A percentile compares a stretch with the other conserved stretches of the same genome.
phyloP scores from a whole-genome alignment of 2,888 invertebrate species.

The Pristionchus exspectatus region DNA sequence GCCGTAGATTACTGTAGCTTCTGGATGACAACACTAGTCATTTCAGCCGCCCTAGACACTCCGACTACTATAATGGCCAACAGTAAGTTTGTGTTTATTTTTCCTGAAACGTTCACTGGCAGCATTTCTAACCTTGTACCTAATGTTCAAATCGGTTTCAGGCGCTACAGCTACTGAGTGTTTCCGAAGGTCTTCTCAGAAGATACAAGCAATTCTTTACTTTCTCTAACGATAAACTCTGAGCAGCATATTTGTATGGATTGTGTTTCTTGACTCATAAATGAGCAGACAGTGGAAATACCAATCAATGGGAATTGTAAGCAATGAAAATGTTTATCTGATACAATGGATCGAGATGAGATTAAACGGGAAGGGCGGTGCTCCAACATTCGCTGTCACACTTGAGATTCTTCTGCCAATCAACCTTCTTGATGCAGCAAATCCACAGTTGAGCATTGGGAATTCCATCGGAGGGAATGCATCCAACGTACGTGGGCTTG shows the following conservation, averaged over 20 bases:
- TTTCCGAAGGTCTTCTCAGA: not conserved
- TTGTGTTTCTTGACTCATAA: not conserved
- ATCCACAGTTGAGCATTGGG: not conserved
- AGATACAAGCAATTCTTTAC: not conserved
- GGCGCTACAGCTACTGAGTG: not conserved
- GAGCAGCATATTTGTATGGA: not conserved
- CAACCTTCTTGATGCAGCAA: conserved; percentile 5
- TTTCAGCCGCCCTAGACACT: not conserved
- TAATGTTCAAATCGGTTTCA: not conserved
- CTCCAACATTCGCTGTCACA: conserved; percentile 12
- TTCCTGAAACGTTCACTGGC: not conserved
- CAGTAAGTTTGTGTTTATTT: not conserved
- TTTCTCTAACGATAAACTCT: not conserved
- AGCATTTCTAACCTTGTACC: not conserved
- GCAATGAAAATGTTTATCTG: not conserved
- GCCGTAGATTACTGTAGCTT: not conserved
- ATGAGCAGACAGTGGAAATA: not conserved
- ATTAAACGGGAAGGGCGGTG: not conserved
- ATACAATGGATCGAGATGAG: not conserved
- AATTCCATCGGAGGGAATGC: not conserved
- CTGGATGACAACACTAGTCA: not conserved
- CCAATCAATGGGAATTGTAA: not conserved
- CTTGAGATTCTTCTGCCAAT: not conserved
- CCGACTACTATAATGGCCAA: not conserved
- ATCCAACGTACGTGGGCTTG: not conserved